Base-by-base conservation (phyloP, 1,140 invertebrate species). In the Trachymyrmex septentrionalis region DNA sequence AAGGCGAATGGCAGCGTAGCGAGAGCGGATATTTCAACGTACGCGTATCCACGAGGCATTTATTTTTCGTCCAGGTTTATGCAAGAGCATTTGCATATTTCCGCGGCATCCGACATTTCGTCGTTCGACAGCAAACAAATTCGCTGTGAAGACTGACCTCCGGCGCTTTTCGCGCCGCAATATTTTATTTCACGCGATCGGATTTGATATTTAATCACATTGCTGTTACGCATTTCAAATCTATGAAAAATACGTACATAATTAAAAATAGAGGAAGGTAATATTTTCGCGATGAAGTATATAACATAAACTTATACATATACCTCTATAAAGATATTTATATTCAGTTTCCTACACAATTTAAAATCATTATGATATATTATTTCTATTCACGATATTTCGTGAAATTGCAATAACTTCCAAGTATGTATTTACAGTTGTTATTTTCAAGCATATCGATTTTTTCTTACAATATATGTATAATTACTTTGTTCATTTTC, bases 1-100 rank as follows among this genome's bases (percentile, higher is more conserved):
- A 50, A 12, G 57, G 53, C 71, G 76, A 72, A 80, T 16, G 27
- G 24, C 21, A 24, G 24, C 59, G 67, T 34, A 27, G 59, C 44
- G 27, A 24, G 63, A 24, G 57, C 85, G 67, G 86, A 88, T 88
- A 87, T 88, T 84, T 71, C 85, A 81, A 75, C 86, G 78, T 61
- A 30, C 71, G 55, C 57, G 59, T 50, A 75, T 61, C 55, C 69
- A 73, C 69, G 55, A 48, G 27, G 38, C 80, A 84, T 84, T 84
- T 84, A 84, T 84, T 84, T 84, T 75, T 84, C 69, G 69, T 61
- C 69, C 19, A 24, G 30, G 19, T 73, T 84, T 84, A 81, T 81
- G 66, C 55, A 19, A 4, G 24, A 16, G 24, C 69, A 72, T 84
- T 61, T 73, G 66, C 78, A 48, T 73, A 73, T 73, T 73, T 55